These are phyloP conservation scores for Megastigmus dorsalis DNA, from an alignment of 2,888 invertebrate genomes.

Conservation along the genomic window DNA sequence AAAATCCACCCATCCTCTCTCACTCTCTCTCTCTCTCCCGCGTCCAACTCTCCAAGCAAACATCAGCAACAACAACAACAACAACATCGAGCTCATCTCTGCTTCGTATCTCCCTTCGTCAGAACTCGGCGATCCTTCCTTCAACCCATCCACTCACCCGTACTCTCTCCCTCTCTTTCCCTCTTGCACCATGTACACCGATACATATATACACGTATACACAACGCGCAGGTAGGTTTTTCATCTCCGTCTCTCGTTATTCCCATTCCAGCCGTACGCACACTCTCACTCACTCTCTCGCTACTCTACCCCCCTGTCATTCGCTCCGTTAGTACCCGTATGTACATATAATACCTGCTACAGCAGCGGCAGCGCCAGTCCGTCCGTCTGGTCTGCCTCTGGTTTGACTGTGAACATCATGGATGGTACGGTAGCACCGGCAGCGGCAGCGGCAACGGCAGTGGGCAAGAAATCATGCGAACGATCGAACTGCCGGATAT, in stretches of 20 bases:
- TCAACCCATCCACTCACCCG: background rate
- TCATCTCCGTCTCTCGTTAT: background rate
- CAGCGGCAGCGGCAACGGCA: background rate
- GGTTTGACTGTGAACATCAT: no score
- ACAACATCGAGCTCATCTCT: no score
- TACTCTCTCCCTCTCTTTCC: background rate
- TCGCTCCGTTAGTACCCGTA: background rate
- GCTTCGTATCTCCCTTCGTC: background rate
- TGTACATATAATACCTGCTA: background rate
- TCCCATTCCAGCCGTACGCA: background rate
- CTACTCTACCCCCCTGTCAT: no score
- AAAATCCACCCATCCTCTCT: no score
- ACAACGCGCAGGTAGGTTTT: no score
- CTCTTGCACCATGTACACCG: no score
- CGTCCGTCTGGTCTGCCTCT: background rate
- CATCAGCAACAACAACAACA: no score
- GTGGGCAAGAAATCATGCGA: conserved; percentile 43
- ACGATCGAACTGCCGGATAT: conserved; percentile 48
- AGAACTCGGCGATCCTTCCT: no score
- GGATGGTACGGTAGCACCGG: background rate
- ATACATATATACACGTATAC: no score
- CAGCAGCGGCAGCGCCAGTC: background rate
- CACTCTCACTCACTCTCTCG: no score
- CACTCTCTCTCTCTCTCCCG: no score
- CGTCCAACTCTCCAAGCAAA: no score